A percentile compares a stretch with the other conserved stretches of the same genome.
Conservation (phyloP, 1,140 invertebrate genomes). For the Lasioglossum baleicum region DNA sequence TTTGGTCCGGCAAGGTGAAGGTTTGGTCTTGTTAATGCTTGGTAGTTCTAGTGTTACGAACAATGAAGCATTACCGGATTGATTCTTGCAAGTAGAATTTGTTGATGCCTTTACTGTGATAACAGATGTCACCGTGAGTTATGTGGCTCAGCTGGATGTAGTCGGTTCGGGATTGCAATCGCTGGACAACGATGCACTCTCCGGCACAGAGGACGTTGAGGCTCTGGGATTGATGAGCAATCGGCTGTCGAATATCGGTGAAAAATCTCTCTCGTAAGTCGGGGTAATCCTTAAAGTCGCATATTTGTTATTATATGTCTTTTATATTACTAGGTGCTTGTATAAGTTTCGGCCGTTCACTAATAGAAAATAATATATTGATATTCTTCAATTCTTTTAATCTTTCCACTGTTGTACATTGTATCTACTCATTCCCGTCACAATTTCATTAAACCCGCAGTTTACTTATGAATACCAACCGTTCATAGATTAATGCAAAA, state of each 20-base stretch:
- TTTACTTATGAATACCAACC: no score
- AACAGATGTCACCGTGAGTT: slow-evolving; percentile 78
- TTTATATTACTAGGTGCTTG: no score
- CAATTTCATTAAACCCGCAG: no score
- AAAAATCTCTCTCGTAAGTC: slow-evolving; percentile 79
- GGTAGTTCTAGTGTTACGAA: not conserved
- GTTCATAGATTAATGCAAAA: no score
- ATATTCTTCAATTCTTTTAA: no score
- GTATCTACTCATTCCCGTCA: no score
- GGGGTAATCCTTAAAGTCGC: not conserved
- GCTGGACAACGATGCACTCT: slow-evolving; percentile 79
- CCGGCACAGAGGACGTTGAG: slow-evolving; percentile 74
- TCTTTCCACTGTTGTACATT: no score
- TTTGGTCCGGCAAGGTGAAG: no score
- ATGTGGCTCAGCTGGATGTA: slow-evolving; percentile 81
- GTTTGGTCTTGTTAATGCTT: no score
- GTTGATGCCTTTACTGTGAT: not conserved
- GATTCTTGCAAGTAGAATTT: not conserved
- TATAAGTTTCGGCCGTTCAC: no score
- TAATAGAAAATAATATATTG: no score
- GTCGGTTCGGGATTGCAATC: slow-evolving; percentile 80
- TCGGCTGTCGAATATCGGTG: slow-evolving; percentile 77
- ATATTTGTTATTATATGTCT: no score
- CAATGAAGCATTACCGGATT: not conserved
- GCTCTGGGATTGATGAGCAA: slow-evolving; percentile 80